A percentile compares a stretch with the other conserved stretches of the same genome.
phyloP scores from a whole-genome alignment of 2,888 invertebrate species.

The Muschampia plurimacula region DNA sequence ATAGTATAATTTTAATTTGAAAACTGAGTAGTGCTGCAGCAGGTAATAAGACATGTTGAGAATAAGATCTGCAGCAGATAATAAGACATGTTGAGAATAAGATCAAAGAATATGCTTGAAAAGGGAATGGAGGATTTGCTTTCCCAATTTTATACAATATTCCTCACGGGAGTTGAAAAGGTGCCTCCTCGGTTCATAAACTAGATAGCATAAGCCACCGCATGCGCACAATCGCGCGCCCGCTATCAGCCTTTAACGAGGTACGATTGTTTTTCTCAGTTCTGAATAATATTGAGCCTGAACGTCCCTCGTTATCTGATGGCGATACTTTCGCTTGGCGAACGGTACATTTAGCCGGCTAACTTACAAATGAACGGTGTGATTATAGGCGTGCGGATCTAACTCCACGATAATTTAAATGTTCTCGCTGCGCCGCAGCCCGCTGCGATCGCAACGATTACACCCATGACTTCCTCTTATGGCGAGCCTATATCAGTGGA shows the following conservation, averaged over 20 bases:
- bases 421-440: conserved; percentile 69
- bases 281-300: conserved; percentile 84
- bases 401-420: conserved; percentile 82
- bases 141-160: conserved; percentile 9
- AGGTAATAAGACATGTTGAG: neutral
- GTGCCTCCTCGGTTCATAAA: conserved; percentile 37
- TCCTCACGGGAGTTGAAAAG: conserved; percentile 34
- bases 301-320: conserved; percentile 77
- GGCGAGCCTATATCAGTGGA: conserved; percentile 69
- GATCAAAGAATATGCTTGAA: neutral
- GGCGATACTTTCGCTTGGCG: conserved; percentile 72
- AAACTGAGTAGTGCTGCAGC: neutral
- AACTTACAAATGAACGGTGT: conserved; percentile 83
- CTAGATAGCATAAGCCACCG: conserved; percentile 55
- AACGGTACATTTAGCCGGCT: conserved; percentile 76
- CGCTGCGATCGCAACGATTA: conserved; percentile 75
- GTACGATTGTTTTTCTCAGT: conserved; percentile 84
- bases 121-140: conserved; percentile 12
- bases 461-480: conserved; percentile 78
- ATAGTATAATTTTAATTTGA: too few relatives aligned
- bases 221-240: conserved; percentile 72
- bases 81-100: neutral
- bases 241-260: conserved; percentile 82
- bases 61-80: neutral
- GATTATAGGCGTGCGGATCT: conserved; percentile 82